Conservation (phyloP, 2,113 vertebrate genomes). For the Sardina pilchardus region DNA sequence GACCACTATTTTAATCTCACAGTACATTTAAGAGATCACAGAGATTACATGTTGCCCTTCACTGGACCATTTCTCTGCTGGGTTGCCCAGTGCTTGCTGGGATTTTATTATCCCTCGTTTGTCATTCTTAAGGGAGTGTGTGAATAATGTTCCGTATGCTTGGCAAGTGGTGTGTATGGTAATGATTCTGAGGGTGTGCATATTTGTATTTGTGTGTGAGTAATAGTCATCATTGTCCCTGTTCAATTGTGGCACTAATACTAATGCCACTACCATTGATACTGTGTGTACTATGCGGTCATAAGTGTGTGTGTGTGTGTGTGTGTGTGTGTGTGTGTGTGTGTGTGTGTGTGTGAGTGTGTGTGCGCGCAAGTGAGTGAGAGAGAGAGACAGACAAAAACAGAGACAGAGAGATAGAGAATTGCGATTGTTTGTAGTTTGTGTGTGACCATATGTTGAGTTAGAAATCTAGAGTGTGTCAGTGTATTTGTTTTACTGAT, state of each 20-base stretch:
- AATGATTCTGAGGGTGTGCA: neutral
- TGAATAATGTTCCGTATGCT: neutral
- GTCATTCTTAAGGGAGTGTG: neutral
- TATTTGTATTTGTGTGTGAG: conserved; percentile 3
- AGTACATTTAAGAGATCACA: neutral
- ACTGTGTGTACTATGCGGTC: neutral
- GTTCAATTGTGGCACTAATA: neutral
- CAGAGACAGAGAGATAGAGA: too few species aligned
- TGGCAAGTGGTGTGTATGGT: neutral
- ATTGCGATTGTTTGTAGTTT: neutral
- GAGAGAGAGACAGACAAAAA: too few species aligned
- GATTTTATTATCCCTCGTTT: too few species aligned
- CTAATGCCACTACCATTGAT: too few species aligned
- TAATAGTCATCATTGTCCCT: neutral
- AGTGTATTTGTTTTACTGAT: too few species aligned
- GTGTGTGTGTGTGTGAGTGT: neutral
- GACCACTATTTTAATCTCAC: neutral
- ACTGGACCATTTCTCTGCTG: neutral
- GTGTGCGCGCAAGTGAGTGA: too few species aligned
- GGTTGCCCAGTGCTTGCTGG: neutral
- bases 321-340: conserved; percentile 1
- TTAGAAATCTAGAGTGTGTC: too few species aligned
- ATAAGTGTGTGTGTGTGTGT: neutral
- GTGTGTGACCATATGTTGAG: neutral
- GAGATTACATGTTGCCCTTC: neutral